Evolutionary conservation across 2,113 vertebrate species (phyloP).

Genomic region (Oncorhynchus gorbuscha): DNA sequence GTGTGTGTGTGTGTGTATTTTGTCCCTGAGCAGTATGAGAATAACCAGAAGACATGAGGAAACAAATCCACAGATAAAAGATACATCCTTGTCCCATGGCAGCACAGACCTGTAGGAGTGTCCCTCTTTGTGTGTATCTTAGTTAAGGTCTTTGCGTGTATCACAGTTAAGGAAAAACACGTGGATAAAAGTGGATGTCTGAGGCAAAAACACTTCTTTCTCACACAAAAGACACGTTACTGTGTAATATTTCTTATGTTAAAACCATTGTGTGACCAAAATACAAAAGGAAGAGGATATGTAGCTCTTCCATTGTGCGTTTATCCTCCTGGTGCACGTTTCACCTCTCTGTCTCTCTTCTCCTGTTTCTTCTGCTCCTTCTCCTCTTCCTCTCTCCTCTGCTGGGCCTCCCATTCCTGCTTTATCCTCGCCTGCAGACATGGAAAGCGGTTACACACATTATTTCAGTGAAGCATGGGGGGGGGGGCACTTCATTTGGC

Average conservation of each 20-base stretch:
- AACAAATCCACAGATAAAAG: constrained; percentile 71
- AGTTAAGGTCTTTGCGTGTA: constrained; percentile 74
- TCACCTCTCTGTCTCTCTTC: constrained; percentile 97
- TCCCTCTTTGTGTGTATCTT: constrained; percentile 66
- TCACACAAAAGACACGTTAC: constrained; percentile 9
- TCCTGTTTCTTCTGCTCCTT: constrained; percentile 84
- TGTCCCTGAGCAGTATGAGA: not conserved
- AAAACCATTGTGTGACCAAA: too few species aligned
- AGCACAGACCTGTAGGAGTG: constrained; percentile 71
- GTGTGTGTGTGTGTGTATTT: not conserved
- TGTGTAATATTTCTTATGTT: too few species aligned
- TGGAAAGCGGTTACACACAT: not conserved
- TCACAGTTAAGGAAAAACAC: constrained; percentile 77
- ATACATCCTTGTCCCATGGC: constrained; percentile 82
- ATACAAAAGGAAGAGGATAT: constrained; percentile 78
- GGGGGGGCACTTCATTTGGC: too few species aligned
- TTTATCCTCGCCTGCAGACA: constrained; percentile 83
- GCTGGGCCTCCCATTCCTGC: constrained; percentile 93
- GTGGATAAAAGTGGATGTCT: constrained; percentile 1
- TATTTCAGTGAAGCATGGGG: too few species aligned
- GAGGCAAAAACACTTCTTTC: constrained; percentile 34
- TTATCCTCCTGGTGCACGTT: constrained; percentile 82
- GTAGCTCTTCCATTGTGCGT: constrained; percentile 54
- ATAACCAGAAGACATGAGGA: not conserved
- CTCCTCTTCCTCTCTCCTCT: constrained; percentile 83